A percentile compares a stretch with the other conserved stretches of the same genome.
phyloP scores from a whole-genome alignment of 2,113 vertebrate species.

The Apteryx owenii region DNA sequence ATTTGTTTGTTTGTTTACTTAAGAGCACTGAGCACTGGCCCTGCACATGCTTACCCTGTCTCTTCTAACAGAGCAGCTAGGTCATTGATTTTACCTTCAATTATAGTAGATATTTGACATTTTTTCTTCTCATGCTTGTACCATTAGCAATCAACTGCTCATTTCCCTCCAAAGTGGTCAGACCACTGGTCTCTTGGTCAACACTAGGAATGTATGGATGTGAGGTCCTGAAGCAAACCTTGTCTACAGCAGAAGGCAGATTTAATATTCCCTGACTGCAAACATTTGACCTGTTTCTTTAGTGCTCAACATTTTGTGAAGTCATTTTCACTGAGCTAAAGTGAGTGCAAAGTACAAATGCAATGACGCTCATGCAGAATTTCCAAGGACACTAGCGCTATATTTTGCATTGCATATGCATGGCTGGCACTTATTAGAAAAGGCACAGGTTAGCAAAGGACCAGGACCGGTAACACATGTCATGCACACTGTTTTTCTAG shows the following conservation, averaged over 20 bases:
- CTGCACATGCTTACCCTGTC: conserved; percentile 3
- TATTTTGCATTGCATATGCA: not conserved
- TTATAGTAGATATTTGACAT: not conserved
- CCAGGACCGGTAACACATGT: not conserved
- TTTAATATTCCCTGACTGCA: not conserved
- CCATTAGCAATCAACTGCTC: not conserved
- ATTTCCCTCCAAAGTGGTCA: not conserved
- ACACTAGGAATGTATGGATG: accelerated
- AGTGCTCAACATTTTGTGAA: not conserved
- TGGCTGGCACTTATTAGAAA: not conserved
- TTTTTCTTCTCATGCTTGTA: not conserved
- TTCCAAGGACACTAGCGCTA: not conserved
- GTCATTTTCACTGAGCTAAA: not conserved
- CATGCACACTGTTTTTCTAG: not conserved
- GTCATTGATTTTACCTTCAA: not conserved
- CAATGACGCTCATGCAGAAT: not conserved
- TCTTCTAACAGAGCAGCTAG: not conserved
- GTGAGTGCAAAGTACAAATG: not conserved
- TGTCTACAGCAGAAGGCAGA: not conserved
- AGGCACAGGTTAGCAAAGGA: not conserved
- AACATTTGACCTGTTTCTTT: not conserved
- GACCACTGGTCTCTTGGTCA: not conserved
- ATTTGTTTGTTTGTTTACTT: conserved; percentile 70
- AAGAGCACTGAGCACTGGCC: conserved; percentile 32
- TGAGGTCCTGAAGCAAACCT: not conserved